Conservation (phyloP, 2,888 invertebrate genomes). For the Harpagoxenus sublaevis region DNA sequence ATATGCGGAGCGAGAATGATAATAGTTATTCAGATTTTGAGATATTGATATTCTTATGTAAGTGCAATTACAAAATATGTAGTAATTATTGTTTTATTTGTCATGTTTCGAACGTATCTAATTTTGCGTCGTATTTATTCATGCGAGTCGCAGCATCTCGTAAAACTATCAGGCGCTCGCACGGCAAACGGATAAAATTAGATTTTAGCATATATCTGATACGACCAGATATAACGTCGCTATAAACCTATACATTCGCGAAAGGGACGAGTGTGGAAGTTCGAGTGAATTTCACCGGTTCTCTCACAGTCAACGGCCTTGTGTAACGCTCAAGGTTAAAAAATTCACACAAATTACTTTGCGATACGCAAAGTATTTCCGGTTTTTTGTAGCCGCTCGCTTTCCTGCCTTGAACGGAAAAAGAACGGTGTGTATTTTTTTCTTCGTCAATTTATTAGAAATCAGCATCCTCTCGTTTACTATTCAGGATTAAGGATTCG, state of each 20-base stretch:
- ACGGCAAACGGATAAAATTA: background rate
- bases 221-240: too few species aligned
- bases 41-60: background rate
- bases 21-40: background rate
- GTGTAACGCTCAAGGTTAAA: constrained; percentile 48
- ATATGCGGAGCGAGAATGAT: background rate
- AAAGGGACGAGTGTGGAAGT: background rate
- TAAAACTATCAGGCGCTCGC: too few species aligned
- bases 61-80: background rate
- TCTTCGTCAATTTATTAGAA: background rate
- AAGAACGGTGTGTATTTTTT: background rate
- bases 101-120: background rate
- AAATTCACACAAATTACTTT: constrained; percentile 11
- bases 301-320: constrained; percentile 44
- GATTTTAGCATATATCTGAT: background rate
- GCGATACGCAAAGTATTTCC: background rate
- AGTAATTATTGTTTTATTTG: background rate
- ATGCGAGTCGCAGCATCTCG: background rate
- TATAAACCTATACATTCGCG: too few species aligned
- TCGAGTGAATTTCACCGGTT: constrained; percentile 37
- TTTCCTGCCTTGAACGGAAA: background rate
- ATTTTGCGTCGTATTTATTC: background rate
- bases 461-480: background rate
- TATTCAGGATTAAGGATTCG: background rate
- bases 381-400: background rate